Percentiles rank a stretch among this genome's conserved stretches.
Conservation (phyloP, 2,888 invertebrate species). For the Zonitis immaculata region DNA sequence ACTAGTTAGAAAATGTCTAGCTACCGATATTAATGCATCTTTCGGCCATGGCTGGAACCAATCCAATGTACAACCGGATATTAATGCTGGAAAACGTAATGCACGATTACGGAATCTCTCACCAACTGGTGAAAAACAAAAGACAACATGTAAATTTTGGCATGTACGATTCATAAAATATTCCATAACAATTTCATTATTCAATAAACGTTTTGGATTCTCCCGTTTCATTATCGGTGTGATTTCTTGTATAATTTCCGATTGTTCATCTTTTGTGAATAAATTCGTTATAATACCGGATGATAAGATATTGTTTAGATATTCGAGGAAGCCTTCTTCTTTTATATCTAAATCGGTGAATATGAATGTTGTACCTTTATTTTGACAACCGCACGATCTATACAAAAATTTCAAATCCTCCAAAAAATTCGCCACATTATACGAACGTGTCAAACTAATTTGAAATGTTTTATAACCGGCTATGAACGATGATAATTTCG, state of each 20-base stretch:
- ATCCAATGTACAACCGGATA: constrained; percentile 87
- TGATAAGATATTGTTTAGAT: constrained; percentile 81
- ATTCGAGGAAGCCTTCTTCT: constrained; percentile 85
- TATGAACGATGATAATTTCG: constrained; percentile 78
- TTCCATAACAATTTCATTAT: constrained; percentile 80
- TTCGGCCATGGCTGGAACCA: constrained; percentile 90
- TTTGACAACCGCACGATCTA: constrained; percentile 73
- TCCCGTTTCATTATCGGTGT: constrained; percentile 81
- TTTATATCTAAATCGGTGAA: constrained; percentile 92
- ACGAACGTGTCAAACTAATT: constrained; percentile 78
- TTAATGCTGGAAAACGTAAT: constrained; percentile 84
- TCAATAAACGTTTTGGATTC: constrained; percentile 72
- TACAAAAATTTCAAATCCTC: constrained; percentile 83
- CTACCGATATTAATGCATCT: constrained; percentile 79
- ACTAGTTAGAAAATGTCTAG: constrained; percentile 71
- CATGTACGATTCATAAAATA: constrained; percentile 76
- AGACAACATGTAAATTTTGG: constrained; percentile 76
- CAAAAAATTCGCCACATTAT: constrained; percentile 75
- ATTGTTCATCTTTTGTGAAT: constrained; percentile 81
- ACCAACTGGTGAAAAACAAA: constrained; percentile 89
- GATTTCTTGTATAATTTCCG: constrained; percentile 74
- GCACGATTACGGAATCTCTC: constrained; percentile 83
- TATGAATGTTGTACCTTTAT: constrained; percentile 75
- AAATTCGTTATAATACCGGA: constrained; percentile 87
- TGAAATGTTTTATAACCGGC: constrained; percentile 79